Conservation (phyloP, 2,797 vertebrate genomes). For the Nothura maculosa region DNA sequence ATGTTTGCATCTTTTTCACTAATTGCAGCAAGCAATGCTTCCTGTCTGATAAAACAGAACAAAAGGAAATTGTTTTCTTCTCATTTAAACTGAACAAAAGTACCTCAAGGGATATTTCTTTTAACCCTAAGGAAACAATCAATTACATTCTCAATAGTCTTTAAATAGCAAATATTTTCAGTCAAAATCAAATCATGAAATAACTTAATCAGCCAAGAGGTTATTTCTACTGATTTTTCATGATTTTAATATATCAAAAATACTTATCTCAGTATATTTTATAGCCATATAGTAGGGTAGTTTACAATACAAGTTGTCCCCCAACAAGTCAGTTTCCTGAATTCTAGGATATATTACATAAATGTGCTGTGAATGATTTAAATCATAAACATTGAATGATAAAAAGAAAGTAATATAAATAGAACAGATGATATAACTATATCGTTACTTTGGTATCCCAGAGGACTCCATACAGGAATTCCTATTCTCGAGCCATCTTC, state of each 20-base stretch:
- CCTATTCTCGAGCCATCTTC: background rate
- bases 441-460: background rate
- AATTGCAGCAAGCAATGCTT: constrained; percentile 96
- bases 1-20: constrained; percentile 99
- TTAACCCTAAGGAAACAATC: background rate
- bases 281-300: background rate
- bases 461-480: background rate
- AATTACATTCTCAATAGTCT: background rate
- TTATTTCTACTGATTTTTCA: background rate
- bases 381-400: background rate
- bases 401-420: background rate
- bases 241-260: background rate
- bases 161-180: background rate
- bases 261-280: background rate
- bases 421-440: background rate
- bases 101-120: background rate
- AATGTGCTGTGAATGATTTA: background rate
- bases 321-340: background rate
- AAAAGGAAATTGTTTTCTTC: constrained; percentile 29
- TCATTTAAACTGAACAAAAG: background rate
- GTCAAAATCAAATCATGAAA: background rate
- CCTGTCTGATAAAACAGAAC: constrained; percentile 88
- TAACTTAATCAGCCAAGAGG: background rate
- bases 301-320: background rate
- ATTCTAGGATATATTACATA: background rate